Conservation (phyloP, 1,140 invertebrate genomes). For the Drosophila suzukii region DNA sequence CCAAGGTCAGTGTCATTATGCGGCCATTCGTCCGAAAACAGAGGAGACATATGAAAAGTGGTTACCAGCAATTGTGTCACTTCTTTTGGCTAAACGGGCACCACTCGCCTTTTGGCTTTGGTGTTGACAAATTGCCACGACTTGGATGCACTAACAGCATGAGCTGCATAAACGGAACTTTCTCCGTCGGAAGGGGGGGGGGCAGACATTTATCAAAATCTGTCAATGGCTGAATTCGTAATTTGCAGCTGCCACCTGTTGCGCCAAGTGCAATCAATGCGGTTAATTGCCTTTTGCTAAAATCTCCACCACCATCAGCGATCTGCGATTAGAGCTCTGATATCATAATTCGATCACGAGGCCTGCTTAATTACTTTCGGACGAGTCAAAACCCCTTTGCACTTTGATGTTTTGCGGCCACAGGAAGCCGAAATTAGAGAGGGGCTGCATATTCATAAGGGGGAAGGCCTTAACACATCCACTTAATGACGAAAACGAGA, state of each 20-base stretch:
- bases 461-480: conserved; percentile 4
- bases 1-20: conserved; percentile 69
- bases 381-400: conserved; percentile 3
- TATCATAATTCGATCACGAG: conserved; percentile 71
- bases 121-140: conserved; percentile 73
- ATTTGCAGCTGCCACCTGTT: conserved; percentile 54
- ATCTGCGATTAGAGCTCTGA: conserved; percentile 16
- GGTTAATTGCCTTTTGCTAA: conserved; percentile 67
- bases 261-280: conserved; percentile 61
- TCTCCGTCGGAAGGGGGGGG: conserved; percentile 33
- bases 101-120: conserved; percentile 59
- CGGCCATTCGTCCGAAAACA: conserved; percentile 10
- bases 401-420: conserved; percentile 44
- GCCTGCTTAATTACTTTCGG: conserved; percentile 45
- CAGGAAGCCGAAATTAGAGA: conserved; percentile 54
- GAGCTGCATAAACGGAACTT: conserved; percentile 51
- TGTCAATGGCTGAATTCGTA: conserved; percentile 67
- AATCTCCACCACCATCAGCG: conserved; percentile 22
- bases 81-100: conserved; percentile 66
- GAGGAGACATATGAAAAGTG: conserved; percentile 66
- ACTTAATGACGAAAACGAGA: conserved; percentile 48
- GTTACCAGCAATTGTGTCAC: conserved; percentile 70
- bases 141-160: not conserved
- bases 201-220: conserved; percentile 75
- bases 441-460: not conserved